Evolutionary conservation across 2,797 vertebrate species (phyloP), one percentile per base, ranked within the genome.

Genomic region (Lepilemur septentrionalis): DNA sequence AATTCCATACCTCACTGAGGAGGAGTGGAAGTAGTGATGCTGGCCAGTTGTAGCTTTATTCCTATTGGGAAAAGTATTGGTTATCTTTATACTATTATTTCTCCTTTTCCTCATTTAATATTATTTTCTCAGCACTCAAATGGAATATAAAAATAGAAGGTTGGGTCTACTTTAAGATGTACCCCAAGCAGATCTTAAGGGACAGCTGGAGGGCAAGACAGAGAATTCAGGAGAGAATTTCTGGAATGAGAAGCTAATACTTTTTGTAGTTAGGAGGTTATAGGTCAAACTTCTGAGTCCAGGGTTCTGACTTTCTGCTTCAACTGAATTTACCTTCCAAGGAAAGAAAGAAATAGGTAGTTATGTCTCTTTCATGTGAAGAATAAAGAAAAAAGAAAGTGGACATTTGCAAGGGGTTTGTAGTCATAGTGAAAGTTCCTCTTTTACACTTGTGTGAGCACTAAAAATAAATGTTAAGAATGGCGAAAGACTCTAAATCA

Each of bases 401-500:
- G 5, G 55, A 13, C 32, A 35, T 92, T 88, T 94, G 84, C 25
- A 72, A 35, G 41, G 30, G 76, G 4, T 65, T 83, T 81, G 17
- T 87, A 57, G 43, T 59, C 83, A 46, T 3, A 30, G 70, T 85
- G 69, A 90, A 69, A 52, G 18, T 91, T 96, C 13, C 8, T 94
- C 43, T 72, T 63, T 76, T 75, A 52, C 2, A 28, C 5, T 63
- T 94, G 13, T 28, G 20, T 61, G 14, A 46, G 38, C 50, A 35
- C 88, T 92, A 55, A 90, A 92, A 95, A 94, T 94, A 87, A 61
- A 82, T 67, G 41, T 84, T 55, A 63, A 67, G 35, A 63, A 79
- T 46, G 75, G 4, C 7, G 43, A 76, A 46, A 57, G 59, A 80
- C 20, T 73, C 25, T 35, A 15, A 80, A 35, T 18, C 75, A 67